These are phyloP conservation scores for Octonoba sinensis DNA, from an alignment of 2,888 invertebrate species.

Conservation along the genomic window DNA sequence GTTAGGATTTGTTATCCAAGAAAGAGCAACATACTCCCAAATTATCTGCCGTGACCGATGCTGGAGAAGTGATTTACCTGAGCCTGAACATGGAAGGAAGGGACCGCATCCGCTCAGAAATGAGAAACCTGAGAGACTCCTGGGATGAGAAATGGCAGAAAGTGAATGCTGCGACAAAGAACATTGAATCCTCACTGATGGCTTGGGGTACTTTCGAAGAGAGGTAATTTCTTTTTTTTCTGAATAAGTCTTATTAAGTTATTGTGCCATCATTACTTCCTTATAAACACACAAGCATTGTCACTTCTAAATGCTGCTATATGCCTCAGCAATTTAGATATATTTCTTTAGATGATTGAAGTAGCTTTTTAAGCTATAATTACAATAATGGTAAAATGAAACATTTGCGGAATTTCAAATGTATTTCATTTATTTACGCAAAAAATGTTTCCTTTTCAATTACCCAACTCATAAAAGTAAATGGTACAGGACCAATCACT, in stretches of 20 bases:
- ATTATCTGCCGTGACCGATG: constrained; percentile 73
- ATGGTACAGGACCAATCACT: no score
- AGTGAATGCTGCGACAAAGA: constrained; percentile 86
- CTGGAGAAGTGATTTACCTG: constrained; percentile 89
- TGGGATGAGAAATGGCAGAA: constrained; percentile 88
- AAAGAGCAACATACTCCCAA: constrained; percentile 57
- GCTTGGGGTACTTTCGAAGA: constrained; percentile 94
- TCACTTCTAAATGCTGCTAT: no score
- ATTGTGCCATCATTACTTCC: not conserved
- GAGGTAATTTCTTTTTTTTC: constrained; percentile 63
- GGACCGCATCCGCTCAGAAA: constrained; percentile 85
- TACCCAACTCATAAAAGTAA: no score
- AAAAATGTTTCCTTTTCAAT: no score
- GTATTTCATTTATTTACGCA: no score
- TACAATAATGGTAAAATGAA: no score
- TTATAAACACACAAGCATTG: not conserved
- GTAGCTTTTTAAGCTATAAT: no score
- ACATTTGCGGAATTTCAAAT: no score
- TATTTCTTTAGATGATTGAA: no score
- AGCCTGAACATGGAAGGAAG: constrained; percentile 89
- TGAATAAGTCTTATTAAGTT: no score
- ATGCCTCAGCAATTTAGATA: no score
- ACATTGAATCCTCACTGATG: constrained; percentile 88
- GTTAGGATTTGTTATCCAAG: constrained; percentile 46
- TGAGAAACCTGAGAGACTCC: constrained; percentile 83